These are phyloP conservation scores for Sebastes itinus DNA, from an alignment of 2,797 vertebrate species.

Conservation along the genomic window DNA sequence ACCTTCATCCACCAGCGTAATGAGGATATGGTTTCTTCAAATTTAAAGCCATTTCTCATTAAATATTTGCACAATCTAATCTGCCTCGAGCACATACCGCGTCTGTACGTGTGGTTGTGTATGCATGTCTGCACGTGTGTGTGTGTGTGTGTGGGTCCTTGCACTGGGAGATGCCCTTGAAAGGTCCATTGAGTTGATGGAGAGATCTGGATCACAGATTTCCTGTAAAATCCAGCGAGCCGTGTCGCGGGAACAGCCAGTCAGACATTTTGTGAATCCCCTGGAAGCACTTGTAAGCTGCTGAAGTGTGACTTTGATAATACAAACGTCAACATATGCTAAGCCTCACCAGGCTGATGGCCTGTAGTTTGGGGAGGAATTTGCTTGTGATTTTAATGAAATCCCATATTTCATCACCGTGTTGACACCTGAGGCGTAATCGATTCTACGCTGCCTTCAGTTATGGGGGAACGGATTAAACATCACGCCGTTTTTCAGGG, in stretches of 20 bases:
- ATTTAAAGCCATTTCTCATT: background rate
- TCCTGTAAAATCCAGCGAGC: slow-evolving; percentile 60
- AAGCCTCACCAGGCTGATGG: slow-evolving; percentile 39
- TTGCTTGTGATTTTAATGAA: slow-evolving; percentile 52
- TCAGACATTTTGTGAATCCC: slow-evolving; percentile 52
- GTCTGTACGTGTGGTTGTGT: background rate
- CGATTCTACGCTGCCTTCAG: slow-evolving; percentile 4
- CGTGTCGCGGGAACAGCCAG: slow-evolving; percentile 52
- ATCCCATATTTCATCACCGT: slow-evolving; percentile 32
- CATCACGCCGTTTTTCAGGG: background rate
- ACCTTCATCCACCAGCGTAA: background rate
- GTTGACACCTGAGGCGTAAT: slow-evolving; percentile 47
- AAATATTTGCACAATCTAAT: slow-evolving; percentile 5
- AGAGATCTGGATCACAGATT: slow-evolving; percentile 59
- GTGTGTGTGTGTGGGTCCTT: background rate
- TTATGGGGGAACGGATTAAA: slow-evolving; percentile 24
- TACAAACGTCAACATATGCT: slow-evolving; percentile 58
- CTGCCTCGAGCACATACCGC: background rate
- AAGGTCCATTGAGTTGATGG: slow-evolving; percentile 51
- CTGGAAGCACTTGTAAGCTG: slow-evolving; percentile 41
- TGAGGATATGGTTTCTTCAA: background rate
- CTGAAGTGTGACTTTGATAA: slow-evolving; percentile 61
- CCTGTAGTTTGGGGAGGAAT: slow-evolving; percentile 33
- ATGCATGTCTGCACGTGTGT: background rate
- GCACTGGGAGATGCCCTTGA: slow-evolving; percentile 52